These are phyloP conservation scores for Pomacea canaliculata DNA, from an alignment of 2,888 invertebrate genomes.

Conservation along the genomic window DNA sequence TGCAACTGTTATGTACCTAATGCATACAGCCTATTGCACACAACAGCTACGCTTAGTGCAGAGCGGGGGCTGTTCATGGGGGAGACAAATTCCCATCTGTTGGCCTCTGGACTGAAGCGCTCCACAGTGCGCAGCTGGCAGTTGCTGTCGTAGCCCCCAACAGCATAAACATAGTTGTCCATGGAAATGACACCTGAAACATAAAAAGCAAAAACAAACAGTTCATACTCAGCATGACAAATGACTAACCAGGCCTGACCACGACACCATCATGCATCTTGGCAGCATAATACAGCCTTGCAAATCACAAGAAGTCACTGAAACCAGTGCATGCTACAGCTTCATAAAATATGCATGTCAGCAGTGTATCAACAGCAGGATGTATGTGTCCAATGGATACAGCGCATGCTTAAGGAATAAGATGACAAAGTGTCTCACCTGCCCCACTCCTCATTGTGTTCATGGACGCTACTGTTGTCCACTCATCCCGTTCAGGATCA, in stretches of 20 bases:
- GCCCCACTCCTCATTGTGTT: slow-evolving; percentile 85
- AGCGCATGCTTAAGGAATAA: no score
- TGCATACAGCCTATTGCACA: slow-evolving; percentile 89
- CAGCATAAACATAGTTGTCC: slow-evolving; percentile 90
- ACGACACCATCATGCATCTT: no score
- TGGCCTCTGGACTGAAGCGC: slow-evolving; percentile 86
- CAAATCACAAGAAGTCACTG: no score
- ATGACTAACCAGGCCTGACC: no score
- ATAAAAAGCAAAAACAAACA: background rate
- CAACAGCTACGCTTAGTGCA: slow-evolving; percentile 87
- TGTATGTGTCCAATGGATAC: no score
- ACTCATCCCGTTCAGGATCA: slow-evolving; percentile 91
- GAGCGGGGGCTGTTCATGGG: slow-evolving; percentile 85
- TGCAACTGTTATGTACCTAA: slow-evolving; percentile 76
- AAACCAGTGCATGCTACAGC: no score
- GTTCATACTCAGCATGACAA: no score
- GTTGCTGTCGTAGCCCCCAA: slow-evolving; percentile 92
- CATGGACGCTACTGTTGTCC: slow-evolving; percentile 87
- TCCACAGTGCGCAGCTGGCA: slow-evolving; percentile 87
- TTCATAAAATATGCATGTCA: no score
- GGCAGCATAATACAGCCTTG: no score
- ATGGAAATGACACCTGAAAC: slow-evolving; percentile 82
- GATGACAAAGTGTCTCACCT: slow-evolving; percentile 72
- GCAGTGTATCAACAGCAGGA: no score
- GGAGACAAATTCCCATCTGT: slow-evolving; percentile 83